Base-by-base conservation (phyloP, 35 echinoderm and acorn worm species). In the Apostichopus parvimensis region DNA sequence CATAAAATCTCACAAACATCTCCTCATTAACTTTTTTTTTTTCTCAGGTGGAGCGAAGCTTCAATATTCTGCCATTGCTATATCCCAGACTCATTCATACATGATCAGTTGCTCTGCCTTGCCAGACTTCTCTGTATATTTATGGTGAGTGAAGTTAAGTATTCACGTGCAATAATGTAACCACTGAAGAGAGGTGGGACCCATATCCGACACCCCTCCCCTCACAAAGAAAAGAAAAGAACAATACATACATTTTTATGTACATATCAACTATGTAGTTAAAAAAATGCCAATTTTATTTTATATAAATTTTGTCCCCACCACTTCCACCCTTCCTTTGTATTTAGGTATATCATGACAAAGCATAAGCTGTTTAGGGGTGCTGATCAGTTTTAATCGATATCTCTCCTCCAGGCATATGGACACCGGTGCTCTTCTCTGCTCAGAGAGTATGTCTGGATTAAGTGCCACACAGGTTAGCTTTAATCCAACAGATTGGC, bases 401-500 rank as follows among this genome's bases (percentile, higher is more conserved):
- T 61, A 9, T 45, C 64, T 88, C 14, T 54, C 22, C 28, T 81
- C 4, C 59, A 98, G 97, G 97, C 91, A 95, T 77, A 92, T 93
- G 86, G 88, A 95, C 24, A 96, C 78, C 57, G 94, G 97, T 77
- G 79, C 84, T 8, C 83, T 98, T 6, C 81, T 98, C 11, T 91
- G 87, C 91, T 94, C 87, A 15, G 89, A 95, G 87, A 91, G 72
- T 15, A 88, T 98, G 91, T 73, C 82, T 79, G 90, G 80, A 1
- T 28, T 98, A 64, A 58, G 28, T 58, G 95, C 90, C 14, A 93
- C 57, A 21, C 56, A 93, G 65, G 68, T 98, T 6, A 94, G 92
- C 86, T 98, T 98, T 80, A 98, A 98, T 82, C 97, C 97, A 5
- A 98, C 92, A 14, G 97, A 98, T 87, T 98, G 97, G 97, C 97